Conservation (phyloP, 2,888 invertebrate species). For the Iphiclides podalirius region DNA sequence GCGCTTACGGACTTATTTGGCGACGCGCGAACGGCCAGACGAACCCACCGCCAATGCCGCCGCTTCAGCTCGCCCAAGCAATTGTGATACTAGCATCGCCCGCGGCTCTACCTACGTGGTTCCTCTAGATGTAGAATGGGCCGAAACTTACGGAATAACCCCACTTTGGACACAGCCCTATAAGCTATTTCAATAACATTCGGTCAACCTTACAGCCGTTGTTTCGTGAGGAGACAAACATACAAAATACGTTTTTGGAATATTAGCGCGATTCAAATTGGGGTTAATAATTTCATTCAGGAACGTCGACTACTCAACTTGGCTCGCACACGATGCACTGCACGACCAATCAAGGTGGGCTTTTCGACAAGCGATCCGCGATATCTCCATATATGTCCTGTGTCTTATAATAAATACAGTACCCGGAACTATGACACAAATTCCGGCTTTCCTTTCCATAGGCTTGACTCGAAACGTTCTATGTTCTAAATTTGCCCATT, state of each 20-base stretch:
- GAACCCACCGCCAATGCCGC: conserved; percentile 49
- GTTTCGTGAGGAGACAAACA: neutral
- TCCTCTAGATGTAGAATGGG: too few species aligned
- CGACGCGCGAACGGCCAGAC: conserved; percentile 58
- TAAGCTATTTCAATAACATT: too few species aligned
- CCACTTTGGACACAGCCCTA: too few species aligned
- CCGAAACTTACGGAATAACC: too few species aligned
- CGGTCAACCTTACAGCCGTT: too few species aligned
- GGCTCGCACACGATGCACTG: neutral
- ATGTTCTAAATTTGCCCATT: too few species aligned
- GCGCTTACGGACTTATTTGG: conserved; percentile 74
- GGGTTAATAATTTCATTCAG: conserved; percentile 22
- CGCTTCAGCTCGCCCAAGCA: conserved; percentile 17
- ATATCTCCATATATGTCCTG: neutral
- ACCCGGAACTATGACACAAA: neutral
- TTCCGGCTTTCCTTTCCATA: too few species aligned
- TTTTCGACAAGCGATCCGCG: neutral
- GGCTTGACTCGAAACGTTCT: too few species aligned
- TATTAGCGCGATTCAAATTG: conserved; percentile 1
- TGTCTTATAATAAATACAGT: neutral
- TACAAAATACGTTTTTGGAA: neutral
- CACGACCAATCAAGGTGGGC: neutral
- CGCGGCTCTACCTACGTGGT: too few species aligned
- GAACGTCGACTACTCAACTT: neutral
- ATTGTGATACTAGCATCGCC: neutral